Conservation (phyloP, 2,888 invertebrate species). For the Capitulum mitella region DNA sequence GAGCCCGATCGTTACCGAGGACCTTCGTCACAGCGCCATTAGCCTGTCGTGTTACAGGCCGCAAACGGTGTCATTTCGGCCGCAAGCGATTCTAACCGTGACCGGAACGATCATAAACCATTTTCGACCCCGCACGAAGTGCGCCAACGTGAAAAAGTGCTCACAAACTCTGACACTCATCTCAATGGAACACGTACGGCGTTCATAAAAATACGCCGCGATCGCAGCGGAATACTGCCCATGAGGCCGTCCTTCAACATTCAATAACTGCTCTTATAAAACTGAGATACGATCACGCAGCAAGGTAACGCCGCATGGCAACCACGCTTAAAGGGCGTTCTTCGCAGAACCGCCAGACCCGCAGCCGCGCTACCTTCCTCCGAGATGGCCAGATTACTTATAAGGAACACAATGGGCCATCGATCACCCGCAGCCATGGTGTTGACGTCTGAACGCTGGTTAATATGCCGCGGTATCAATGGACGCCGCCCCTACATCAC, state of each 20-base stretch:
- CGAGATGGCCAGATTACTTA: background rate
- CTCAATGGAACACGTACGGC: no score
- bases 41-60: background rate
- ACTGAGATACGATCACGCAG: background rate
- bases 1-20: background rate
- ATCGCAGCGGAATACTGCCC: no score
- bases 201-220: no score
- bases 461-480: background rate
- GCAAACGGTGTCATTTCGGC: background rate
- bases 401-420: background rate
- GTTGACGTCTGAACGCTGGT: background rate
- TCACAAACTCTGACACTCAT: no score
- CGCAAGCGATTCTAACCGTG: background rate
- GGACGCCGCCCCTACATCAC: background rate
- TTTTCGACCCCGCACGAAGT: background rate
- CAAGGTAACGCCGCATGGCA: background rate
- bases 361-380: background rate
- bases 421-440: background rate
- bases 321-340: no score
- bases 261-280: background rate
- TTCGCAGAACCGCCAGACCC: no score
- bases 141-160: no score
- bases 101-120: background rate
- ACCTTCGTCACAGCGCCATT: background rate
- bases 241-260: background rate